These are phyloP conservation scores for Poecilia velifera DNA, from an alignment of 2,797 vertebrate species.

Conservation along the genomic window DNA sequence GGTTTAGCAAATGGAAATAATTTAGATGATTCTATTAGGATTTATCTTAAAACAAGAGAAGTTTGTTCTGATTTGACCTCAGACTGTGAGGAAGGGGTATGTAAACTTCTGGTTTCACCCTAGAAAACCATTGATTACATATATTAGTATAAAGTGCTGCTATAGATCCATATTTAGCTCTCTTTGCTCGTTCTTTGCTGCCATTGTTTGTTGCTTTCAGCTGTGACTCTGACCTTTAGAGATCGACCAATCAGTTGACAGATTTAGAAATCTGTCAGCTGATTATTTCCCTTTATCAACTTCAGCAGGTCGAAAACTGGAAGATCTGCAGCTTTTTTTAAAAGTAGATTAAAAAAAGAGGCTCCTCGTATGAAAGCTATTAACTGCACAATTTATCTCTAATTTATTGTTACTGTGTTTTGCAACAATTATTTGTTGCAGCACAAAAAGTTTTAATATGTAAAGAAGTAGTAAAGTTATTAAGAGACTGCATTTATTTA, in stretches of 20 bases:
- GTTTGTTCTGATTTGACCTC: no score
- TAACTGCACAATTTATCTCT: neutral
- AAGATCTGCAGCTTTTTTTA: neutral
- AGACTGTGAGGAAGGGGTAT: no score
- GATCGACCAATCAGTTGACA: neutral
- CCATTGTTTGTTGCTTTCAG: neutral
- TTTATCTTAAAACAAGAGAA: no score
- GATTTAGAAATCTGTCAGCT: neutral
- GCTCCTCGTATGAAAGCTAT: neutral
- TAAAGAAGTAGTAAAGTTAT: no score
- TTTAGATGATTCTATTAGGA: no score
- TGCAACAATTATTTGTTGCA: neutral
- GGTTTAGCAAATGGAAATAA: no score
- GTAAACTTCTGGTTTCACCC: no score
- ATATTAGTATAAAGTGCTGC: neutral
- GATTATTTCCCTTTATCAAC: neutral
- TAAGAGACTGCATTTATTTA: no score
- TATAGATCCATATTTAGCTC: neutral
- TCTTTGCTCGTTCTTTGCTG: neutral
- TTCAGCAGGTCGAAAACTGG: neutral
- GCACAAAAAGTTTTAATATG: neutral
- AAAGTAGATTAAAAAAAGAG: neutral
- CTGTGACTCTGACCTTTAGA: neutral
- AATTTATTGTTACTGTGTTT: neutral
- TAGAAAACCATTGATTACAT: neutral